Conservation (phyloP, 2,888 invertebrate species). For the Cosmorhoe ocellata region DNA sequence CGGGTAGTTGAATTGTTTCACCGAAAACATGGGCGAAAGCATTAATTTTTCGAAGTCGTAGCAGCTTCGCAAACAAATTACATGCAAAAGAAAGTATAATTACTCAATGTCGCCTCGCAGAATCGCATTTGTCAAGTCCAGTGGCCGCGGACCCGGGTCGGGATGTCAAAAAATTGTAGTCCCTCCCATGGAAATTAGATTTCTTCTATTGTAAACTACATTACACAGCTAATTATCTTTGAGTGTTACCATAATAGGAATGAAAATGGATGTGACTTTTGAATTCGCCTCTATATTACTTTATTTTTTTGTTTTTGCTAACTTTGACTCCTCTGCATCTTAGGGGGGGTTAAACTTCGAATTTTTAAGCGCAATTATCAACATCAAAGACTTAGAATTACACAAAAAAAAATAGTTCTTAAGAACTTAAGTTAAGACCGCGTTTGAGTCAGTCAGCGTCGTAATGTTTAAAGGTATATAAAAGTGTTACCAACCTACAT, state of each 20-base stretch:
- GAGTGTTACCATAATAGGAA: not conserved
- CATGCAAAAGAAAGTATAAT: constrained; percentile 30
- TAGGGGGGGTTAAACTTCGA: no score
- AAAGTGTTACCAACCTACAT: no score
- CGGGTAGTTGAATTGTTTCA: not conserved
- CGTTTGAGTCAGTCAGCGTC: no score
- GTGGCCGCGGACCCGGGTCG: constrained; percentile 1
- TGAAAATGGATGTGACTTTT: not conserved
- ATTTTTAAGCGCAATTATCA: no score
- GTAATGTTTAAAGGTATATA: no score
- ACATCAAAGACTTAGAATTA: no score
- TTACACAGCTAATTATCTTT: constrained; percentile 1
- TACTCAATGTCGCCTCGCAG: constrained; percentile 30
- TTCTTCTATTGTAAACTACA: not conserved
- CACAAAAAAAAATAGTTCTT: no score
- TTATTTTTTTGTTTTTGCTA: not conserved
- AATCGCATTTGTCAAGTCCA: constrained; percentile 35
- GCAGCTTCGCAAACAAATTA: constrained; percentile 24
- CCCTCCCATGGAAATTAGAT: not conserved
- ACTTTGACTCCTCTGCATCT: no score
- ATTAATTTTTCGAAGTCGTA: constrained; percentile 5
- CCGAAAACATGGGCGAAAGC: constrained; percentile 3
- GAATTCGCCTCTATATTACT: not conserved
- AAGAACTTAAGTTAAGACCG: no score
- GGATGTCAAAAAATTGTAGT: constrained; percentile 19